Evolutionary conservation across 2,113 vertebrate species (phyloP), one percentile per base, ranked within the genome.

Genomic region (Hemiprocne comata): DNA sequence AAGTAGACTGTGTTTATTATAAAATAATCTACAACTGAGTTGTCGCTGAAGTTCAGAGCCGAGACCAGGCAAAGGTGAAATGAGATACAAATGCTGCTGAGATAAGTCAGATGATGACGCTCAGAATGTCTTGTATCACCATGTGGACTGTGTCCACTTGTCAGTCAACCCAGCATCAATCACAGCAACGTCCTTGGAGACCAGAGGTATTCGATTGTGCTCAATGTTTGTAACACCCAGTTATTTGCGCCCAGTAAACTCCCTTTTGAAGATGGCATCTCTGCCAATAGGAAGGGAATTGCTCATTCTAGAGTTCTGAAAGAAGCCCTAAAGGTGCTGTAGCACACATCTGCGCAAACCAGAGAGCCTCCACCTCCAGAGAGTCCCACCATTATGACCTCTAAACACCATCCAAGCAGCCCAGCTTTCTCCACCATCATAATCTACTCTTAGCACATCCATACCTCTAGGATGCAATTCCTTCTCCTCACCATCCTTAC

Each of bases 111-210:
- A 9, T 17, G 34, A 40, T 8, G 29, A 24, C 80, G 50, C 57
- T 69, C 53, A n/a, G n/a, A 36, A 40, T 4, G 10, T 21, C 38
- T 54, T 0, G 0, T 25, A 51, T 36, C 53, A 44, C 61, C 29
- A 10, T 1, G 4, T 38, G 62, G 38, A 28, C 26, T 4, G 31
- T 2, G 21, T 20, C 17, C n/a, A 20, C n/a, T 42, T 60, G 60
- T 44, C 53, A 8, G 13, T 55, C 66, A 62, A 13, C 2, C 8
- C 46, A 57, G n/a, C 11, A 28, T 73, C 61, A 42, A 23, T 33
- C 58, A 33, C 33, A 53, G 67, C 61, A 53, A 38, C 8, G 6
- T n/a, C 74, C 66, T 60, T 0, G 0, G 44, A 72, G 33, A 34
- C 50, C 36, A 4, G 1, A 71, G 33, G 40, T 21, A 33, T 31